These are phyloP conservation scores for Drosophila trapezifrons DNA, from an alignment of 1,140 invertebrate genomes.

Conservation along the genomic window DNA sequence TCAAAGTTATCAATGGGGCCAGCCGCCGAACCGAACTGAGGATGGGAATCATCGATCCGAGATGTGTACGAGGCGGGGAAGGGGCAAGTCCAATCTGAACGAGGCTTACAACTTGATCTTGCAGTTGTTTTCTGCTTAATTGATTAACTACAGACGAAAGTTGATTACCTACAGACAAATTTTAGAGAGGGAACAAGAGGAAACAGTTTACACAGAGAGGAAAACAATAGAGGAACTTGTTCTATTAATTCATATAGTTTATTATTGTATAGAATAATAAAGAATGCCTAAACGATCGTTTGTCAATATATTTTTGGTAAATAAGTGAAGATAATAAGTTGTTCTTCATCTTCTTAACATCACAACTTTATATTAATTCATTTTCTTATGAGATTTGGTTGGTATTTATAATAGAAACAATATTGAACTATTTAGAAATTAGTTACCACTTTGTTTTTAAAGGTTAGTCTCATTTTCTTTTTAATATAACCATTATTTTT, in stretches of 20 bases:
- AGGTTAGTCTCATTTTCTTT: no score
- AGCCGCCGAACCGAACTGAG: slow-evolving; percentile 42
- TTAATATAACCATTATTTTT: neutral
- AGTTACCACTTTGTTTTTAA: no score
- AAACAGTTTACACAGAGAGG: slow-evolving; percentile 1
- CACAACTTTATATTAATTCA: no score
- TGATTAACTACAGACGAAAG: slow-evolving; percentile 31
- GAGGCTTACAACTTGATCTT: slow-evolving; percentile 42
- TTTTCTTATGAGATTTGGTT: no score
- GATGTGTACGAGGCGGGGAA: neutral
- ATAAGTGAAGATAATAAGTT: no score
- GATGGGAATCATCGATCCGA: slow-evolving; percentile 45
- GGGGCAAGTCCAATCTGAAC: slow-evolving; percentile 4
- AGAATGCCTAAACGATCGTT: no score
- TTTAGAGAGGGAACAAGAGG: neutral
- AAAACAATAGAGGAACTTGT: neutral
- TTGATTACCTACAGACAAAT: slow-evolving; percentile 15
- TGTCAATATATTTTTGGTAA: no score
- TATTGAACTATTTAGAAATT: no score
- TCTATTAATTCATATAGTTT: neutral
- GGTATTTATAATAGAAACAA: no score
- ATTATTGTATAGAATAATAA: neutral
- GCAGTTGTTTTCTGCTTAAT: slow-evolving; percentile 37
- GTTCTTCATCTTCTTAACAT: no score
- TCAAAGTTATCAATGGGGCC: slow-evolving; percentile 78